Percentiles rank a stretch among this genome's conserved stretches.
phyloP scores from a whole-genome alignment of 1,140 invertebrate species.

The Manduca sexta region DNA sequence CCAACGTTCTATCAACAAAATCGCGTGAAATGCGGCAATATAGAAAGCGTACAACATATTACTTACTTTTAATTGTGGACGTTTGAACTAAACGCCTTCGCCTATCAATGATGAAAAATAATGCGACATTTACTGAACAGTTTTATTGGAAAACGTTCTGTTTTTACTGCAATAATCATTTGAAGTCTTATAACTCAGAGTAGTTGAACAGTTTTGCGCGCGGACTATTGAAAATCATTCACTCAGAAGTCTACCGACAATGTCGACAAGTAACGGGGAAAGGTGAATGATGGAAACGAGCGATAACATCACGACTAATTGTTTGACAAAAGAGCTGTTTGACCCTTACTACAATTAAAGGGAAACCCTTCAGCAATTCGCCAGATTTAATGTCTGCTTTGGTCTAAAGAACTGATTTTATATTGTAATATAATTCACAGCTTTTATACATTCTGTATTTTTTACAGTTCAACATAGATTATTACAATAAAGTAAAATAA shows the following conservation, averaged over 20 bases:
- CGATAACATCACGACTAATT: constrained; percentile 28
- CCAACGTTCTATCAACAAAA: not conserved
- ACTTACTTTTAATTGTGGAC: not conserved
- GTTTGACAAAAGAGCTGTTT: constrained; percentile 23
- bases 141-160: no score
- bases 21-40: not conserved
- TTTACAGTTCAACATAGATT: no score
- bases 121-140: no score
- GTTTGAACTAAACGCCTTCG: not conserved
- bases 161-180: no score
- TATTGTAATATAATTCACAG: no score
- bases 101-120: not conserved
- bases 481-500: no score
- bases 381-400: constrained; percentile 1
- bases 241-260: not conserved
- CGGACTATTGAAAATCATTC: not conserved
- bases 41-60: not conserved
- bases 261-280: constrained; percentile 4
- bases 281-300: constrained; percentile 22
- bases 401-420: no score
- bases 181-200: no score
- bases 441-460: no score
- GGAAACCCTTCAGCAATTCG: not conserved
- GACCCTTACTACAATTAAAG: constrained; percentile 10
- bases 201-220: no score